Base-by-base conservation (phyloP, 2,797 vertebrate species). In the Clarias fuscus region DNA sequence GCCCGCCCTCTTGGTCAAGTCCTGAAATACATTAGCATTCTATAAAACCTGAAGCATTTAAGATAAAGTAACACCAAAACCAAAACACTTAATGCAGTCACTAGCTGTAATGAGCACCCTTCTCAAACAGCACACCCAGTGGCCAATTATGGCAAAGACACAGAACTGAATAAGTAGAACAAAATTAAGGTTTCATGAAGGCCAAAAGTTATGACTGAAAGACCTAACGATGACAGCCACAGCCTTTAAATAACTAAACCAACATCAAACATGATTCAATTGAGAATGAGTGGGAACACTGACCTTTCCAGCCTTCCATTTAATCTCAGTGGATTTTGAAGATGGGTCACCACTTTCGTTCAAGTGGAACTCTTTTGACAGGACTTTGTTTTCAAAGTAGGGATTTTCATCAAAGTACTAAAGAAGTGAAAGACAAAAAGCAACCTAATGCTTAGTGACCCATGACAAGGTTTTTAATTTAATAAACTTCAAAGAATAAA, bases 371-470 rank as follows among this genome's bases (percentile, higher is more conserved):
- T 99, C 98, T 98, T 99, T 99, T 95, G 98, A 99, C 93, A 99
- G 97, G 90, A 98, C 96, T 98, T 99, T 99, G 95, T 99, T 99
- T 97, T 99, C 98, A 22, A 99, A 99, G 97, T 99, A 99, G n/a
- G 98, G 97, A 93, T 99, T 99, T 95, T 99, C 98, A 92, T 99
- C 98, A 90, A 99, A 99, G 97, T 98, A 99, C 98, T 99, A 72
- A 24, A 78, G 86, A 40, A 64, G 86, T n/a, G 14, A 1, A 10
- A 1, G 68, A 18, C 71, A 14, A 0, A 48, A 80, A 33, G 20
- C 0, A 11, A 72, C 17, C 75, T 13, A 82, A 14, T 14, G 43
- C 22, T 48, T 2, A 67, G 10, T 72, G 2, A 72, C 2, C 14
- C 0, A 75, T 0, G 43, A n/a, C 61, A 48, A 27, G 8, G 7